Percentiles rank a stretch among this genome's conserved stretches.
Conservation (phyloP, 2,113 vertebrate genomes). For the Melanerpes formicivorus region DNA sequence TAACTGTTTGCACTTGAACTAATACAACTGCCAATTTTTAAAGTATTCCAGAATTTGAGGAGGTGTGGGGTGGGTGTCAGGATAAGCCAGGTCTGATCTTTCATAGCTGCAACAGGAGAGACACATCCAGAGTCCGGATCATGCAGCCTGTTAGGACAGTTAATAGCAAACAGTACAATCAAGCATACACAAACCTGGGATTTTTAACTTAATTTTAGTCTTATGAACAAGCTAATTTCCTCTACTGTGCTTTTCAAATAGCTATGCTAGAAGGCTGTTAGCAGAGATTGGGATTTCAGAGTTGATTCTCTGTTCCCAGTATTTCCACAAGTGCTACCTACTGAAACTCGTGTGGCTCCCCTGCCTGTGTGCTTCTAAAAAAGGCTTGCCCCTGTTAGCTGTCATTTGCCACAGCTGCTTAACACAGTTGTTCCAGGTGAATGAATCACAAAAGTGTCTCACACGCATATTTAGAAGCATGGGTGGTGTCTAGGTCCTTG, state of each 20-base stretch:
- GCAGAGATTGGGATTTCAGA: neutral
- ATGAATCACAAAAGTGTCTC: neutral
- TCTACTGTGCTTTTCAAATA: neutral
- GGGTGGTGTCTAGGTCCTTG: neutral
- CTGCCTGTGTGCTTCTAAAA: neutral
- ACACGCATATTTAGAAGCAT: neutral
- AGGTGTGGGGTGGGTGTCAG: neutral
- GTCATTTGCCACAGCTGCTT: neutral
- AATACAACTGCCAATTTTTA: neutral
- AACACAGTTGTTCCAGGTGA: neutral
- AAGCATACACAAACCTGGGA: neutral
- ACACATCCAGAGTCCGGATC: neutral
- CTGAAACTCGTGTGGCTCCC: neutral
- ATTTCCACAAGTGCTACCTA: neutral
- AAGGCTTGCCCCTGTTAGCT: neutral
- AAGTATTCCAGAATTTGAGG: neutral
- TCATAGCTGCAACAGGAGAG: neutral
- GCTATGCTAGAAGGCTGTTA: neutral
- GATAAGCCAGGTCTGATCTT: neutral
- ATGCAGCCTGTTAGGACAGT: neutral
- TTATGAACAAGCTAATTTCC: neutral
- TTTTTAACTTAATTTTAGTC: neutral
- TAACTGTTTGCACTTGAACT: neutral
- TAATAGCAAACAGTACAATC: neutral
- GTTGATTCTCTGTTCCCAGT: neutral